A percentile compares a stretch with the other conserved stretches of the same genome.
These are phyloP conservation scores for Lagria hirta DNA, from an alignment of 2,888 invertebrate genomes.

Conservation along the genomic window DNA sequence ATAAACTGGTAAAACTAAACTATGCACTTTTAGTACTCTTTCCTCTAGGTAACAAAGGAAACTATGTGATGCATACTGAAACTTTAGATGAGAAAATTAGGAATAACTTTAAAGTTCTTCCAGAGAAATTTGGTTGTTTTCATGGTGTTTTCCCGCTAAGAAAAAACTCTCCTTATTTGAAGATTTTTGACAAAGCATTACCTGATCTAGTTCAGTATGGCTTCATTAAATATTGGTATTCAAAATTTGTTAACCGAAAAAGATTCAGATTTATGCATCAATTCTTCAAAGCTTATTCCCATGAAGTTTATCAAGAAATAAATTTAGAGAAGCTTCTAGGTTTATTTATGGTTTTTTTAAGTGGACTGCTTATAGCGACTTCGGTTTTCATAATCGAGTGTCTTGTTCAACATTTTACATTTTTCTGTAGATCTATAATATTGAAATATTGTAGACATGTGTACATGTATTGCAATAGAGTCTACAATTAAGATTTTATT, in stretches of 20 bases:
- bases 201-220: slow-evolving; percentile 29
- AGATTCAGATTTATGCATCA: slow-evolving; percentile 7
- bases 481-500: too few relatives aligned
- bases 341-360: slow-evolving; percentile 30
- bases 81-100: slow-evolving; percentile 6
- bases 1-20: slow-evolving; percentile 1
- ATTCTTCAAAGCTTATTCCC: slow-evolving; percentile 5
- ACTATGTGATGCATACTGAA: slow-evolving; percentile 15
- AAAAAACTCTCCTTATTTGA: slow-evolving; percentile 32
- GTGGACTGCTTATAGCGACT: slow-evolving; percentile 24
- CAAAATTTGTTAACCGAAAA: slow-evolving; percentile 8
- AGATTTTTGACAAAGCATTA: slow-evolving; percentile 29
- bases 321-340: slow-evolving; percentile 7
- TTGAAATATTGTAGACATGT: too few relatives aligned
- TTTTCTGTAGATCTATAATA: too few relatives aligned
- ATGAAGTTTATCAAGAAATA: slow-evolving; percentile 6
- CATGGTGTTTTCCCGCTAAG: slow-evolving; percentile 30
- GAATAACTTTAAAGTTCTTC: slow-evolving; percentile 6
- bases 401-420: too few relatives aligned
- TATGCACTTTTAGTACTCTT: slow-evolving; percentile 3
- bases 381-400: slow-evolving; percentile 18
- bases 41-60: background rate
- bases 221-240: slow-evolving; percentile 31
- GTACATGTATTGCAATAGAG: too few relatives aligned
- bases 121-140: slow-evolving; percentile 11